Percentiles rank a stretch among this genome's conserved stretches.
Evolutionary conservation across 2,797 vertebrate species (phyloP).

Genomic region (Melanotaenia boesemani): DNA sequence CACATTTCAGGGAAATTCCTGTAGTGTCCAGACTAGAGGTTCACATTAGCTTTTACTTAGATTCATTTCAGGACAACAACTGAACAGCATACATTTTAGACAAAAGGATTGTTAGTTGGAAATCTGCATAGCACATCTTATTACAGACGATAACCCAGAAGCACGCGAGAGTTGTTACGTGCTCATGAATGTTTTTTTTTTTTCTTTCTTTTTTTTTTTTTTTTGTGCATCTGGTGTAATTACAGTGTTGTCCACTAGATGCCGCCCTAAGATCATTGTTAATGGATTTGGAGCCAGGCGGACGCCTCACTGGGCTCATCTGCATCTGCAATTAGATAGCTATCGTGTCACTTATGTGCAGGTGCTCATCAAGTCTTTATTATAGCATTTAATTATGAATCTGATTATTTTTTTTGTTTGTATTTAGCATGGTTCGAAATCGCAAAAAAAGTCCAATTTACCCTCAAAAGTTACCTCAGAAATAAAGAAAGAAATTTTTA

Average conservation of each 20-base stretch:
- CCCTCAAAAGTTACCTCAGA: background rate
- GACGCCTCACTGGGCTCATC: background rate
- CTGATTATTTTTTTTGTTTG: background rate
- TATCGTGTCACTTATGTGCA: background rate
- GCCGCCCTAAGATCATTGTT: constrained; percentile 22
- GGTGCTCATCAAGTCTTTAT: background rate
- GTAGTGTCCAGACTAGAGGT: background rate
- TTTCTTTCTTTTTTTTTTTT: too few species aligned
- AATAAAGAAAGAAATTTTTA: background rate
- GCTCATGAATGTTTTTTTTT: background rate
- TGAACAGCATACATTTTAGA: background rate
- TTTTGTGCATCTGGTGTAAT: background rate
- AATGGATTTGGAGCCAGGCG: background rate
- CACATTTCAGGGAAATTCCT: background rate
- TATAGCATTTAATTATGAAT: background rate
- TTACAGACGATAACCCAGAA: background rate
- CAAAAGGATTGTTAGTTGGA: background rate
- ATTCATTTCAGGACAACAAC: background rate
- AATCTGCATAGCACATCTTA: background rate
- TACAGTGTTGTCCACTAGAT: constrained; percentile 39
- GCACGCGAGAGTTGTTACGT: background rate
- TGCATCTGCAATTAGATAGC: background rate
- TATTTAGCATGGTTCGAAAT: background rate
- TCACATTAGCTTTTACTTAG: background rate
- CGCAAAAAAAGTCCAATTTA: background rate